Conservation (phyloP, 2,888 invertebrate genomes). For the Dioctria linearis region DNA sequence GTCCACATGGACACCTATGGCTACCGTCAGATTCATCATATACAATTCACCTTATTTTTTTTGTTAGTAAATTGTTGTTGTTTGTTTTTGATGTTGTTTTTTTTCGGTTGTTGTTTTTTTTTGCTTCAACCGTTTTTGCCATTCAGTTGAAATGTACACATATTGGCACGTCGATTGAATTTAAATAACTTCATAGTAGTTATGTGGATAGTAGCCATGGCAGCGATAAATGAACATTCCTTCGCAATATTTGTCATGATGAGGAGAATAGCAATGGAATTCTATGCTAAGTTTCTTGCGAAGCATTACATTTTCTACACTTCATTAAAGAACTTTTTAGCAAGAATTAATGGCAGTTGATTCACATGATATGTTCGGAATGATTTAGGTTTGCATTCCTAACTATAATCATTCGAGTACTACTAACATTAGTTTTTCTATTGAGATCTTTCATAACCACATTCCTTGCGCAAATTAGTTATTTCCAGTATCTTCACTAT, state of each 20-base stretch:
- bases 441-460: too few species aligned
- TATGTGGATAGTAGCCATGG: too few species aligned
- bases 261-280: slow-evolving; percentile 40
- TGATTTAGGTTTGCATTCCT: too few species aligned
- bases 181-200: slow-evolving; percentile 41
- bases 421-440: too few species aligned
- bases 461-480: too few species aligned
- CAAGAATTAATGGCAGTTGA: slow-evolving; percentile 27
- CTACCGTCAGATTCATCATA: slow-evolving; percentile 45
- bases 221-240: slow-evolving; percentile 31
- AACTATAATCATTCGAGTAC: too few species aligned
- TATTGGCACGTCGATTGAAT: slow-evolving; percentile 41
- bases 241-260: slow-evolving; percentile 30
- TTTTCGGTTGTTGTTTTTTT: background rate
- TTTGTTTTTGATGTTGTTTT: background rate
- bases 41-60: background rate
- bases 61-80: too few species aligned
- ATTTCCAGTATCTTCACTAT: too few species aligned
- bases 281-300: slow-evolving; percentile 27
- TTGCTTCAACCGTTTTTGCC: slow-evolving; percentile 35
- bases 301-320: slow-evolving; percentile 9
- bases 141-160: slow-evolving; percentile 48
- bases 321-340: slow-evolving; percentile 23
- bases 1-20: slow-evolving; percentile 35
- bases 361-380: too few species aligned